Evolutionary conservation across 1,140 invertebrate species (phyloP), one percentile per base, ranked within the genome.

Genomic region (Vanessa tameamea): DNA sequence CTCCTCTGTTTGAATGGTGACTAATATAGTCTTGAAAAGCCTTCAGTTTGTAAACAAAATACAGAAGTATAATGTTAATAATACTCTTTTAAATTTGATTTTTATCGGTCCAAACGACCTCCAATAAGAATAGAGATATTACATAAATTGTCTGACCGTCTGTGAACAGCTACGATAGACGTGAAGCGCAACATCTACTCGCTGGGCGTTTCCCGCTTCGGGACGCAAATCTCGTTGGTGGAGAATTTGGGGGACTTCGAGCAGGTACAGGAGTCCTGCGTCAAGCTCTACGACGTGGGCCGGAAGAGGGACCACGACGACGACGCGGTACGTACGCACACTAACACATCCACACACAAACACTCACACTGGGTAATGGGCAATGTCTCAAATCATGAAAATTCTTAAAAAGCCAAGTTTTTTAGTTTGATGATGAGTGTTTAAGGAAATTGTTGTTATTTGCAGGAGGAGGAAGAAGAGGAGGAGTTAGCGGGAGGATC

Each of bases 221-320:
- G 97, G 76, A 96, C 95, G 3, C 96, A 97, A 89, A 96, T 98
- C 66, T 96, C 96, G 0, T 90, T 98, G 2, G 96, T 98, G 1
- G 97, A 98, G 92, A 97, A 97, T 93, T 94, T 95, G 79, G 96
- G 95, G 31, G 94, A 95, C 77, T 96, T 95, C 85, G 96, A 96
- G 69, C 95, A 94, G 72, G 94, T 96, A 57, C 95, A 97, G 89
- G 97, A 98, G 90, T 97, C 96, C 11, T 96, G 96, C 69, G 96
- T 97, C 55, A 95, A 96, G 80, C 87, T 98, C 7, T 98, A 98
- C 87, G 97, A 97, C 87, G 96, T 97, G 67, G 96, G 96, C 2
- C 89, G 96, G 65, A 90, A 94, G 76, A 88, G 95, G 71, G 95
- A 96, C 81, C 95, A 96, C 82, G 96, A 97, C 80, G 96, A 97